Conservation (phyloP, 2,113 vertebrate genomes). For the Hemibagrus wyckioides region DNA sequence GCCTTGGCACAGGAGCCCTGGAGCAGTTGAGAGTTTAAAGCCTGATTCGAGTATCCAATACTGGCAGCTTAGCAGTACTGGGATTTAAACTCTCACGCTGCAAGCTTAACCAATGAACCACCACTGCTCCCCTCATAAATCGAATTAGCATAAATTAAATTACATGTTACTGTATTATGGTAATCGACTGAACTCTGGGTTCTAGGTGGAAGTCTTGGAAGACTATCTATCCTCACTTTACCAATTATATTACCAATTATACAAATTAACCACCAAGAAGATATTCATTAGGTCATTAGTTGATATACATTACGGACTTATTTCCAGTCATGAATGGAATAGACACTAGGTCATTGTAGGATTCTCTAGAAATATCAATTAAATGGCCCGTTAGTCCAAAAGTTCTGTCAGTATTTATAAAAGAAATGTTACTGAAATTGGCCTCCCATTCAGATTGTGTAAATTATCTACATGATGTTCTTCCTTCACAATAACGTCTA, state of each 20-base stretch:
- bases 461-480: neutral
- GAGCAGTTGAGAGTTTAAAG: constrained; percentile 1
- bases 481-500: neutral
- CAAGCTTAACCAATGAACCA: neutral
- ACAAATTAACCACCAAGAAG: constrained; percentile 7
- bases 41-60: neutral
- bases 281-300: neutral
- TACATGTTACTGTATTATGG: constrained; percentile 6
- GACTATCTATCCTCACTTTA: neutral
- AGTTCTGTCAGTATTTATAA: neutral
- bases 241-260: constrained; percentile 4
- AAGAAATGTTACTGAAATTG: neutral
- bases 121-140: neutral
- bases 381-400: neutral
- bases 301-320: neutral
- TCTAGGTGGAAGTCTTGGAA: neutral
- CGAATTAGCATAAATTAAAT: constrained; percentile 20
- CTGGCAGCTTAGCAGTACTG: neutral
- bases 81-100: constrained; percentile 16
- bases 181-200: constrained; percentile 1
- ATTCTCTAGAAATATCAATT: neutral
- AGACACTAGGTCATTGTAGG: neutral
- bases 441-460: neutral
- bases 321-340: neutral
- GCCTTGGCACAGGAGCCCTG: neutral